Evolutionary conservation across 2,113 vertebrate genomes (phyloP).

Genomic region (Pachyramphus minor): DNA sequence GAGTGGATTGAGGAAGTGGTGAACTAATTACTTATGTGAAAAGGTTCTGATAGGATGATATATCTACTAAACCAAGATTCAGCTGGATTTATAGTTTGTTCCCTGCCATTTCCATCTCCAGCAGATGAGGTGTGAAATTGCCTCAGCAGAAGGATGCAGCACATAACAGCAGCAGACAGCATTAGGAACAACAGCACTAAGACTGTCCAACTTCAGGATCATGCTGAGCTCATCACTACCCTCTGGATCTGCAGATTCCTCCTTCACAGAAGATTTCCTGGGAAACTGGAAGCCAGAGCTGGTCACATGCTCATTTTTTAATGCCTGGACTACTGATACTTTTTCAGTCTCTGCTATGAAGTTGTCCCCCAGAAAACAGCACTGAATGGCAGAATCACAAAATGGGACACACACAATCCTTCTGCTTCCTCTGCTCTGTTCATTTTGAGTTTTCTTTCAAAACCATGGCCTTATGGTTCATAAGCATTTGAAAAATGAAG

Average conservation of each 20-base stretch:
- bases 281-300: not conserved
- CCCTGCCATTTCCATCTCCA: conserved; percentile 45
- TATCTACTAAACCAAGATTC: conserved; percentile 8
- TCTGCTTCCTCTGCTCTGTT: not conserved
- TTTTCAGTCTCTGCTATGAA: not conserved
- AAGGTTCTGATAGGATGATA: conserved; percentile 15
- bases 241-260: not conserved
- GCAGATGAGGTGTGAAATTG: conserved; percentile 68
- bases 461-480: not conserved
- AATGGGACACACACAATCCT: not conserved
- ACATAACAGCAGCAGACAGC: not conserved
- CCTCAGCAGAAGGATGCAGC: conserved; percentile 15
- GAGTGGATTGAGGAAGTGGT: not conserved
- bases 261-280: not conserved
- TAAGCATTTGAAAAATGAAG: not conserved
- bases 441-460: not conserved
- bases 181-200: not conserved
- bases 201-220: not conserved
- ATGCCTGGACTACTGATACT: not conserved
- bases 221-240: not conserved
- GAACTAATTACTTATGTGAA: conserved; percentile 39
- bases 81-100: conserved; percentile 57
- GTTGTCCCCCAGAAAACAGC: not conserved
- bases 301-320: not conserved
- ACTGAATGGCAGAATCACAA: not conserved